Base-by-base conservation (phyloP, 2,888 invertebrate genomes). In the Hypolimnas misippus region DNA sequence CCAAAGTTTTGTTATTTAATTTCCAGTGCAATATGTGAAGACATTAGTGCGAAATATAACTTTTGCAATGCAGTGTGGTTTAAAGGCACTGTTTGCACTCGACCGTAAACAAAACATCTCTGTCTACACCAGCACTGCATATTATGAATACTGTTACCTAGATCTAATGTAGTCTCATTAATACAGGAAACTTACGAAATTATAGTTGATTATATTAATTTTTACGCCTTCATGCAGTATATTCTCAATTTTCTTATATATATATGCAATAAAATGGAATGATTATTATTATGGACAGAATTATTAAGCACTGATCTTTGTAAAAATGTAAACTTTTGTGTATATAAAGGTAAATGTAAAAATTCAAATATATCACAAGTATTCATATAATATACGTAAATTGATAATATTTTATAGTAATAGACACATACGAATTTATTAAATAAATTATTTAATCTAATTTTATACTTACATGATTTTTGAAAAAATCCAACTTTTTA, bases 91-190 rank as follows among this genome's bases (percentile, higher is more conserved):
- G 58, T 33, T 50, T 59, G 58, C 58, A 55, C 58, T 54, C 54
- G 63, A 63, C 31, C 63, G 58, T 58, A 51, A 63, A 63, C 58
- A 59, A 59, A 46, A 21, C 44, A 63, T 58, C 57, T 63, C 49
- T 54, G 42, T 21, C 29, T 57, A 57, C 56, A 62, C 46, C 63
- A 63, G 62, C 52, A 52, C 52, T 25, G 25, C 21, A 17, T 21
- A 49, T 14, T 49, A 29, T 49, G 49, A 49, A 44, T 49, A 49
- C 49, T 49, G 49, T 49, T 49, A 49, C 25, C n/a, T 14, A 49
- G 17, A 16, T 42, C 8, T 42, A 46, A 25, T 46, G 21, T 46
- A 14, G 29, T 49, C 16, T 29, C 21, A 49, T 29, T 29, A 49
- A 29, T 29, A 29, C 25, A 21, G 21, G 49, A 29, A 29, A 49